Percentiles rank a stretch among this genome's conserved stretches.
phyloP scores from a whole-genome alignment of 2,888 invertebrate genomes.

The Andricus curvator region DNA sequence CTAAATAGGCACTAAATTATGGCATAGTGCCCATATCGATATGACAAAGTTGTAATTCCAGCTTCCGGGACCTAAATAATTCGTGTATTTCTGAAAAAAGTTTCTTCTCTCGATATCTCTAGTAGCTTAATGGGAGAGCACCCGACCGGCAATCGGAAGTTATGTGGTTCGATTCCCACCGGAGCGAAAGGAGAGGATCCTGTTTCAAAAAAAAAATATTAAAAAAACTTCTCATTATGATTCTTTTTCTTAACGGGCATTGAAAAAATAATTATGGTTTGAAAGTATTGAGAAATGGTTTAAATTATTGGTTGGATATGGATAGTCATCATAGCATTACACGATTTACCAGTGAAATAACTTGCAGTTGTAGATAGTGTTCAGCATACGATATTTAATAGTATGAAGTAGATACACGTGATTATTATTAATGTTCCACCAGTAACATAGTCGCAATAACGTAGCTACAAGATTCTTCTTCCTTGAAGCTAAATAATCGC shows the following conservation, averaged over 20 bases:
- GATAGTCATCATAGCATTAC: not conserved
- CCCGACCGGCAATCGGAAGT: no score
- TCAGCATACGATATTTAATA: not conserved
- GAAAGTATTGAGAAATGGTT: not conserved
- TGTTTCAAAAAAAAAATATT: no score
- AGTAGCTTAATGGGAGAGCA: no score
- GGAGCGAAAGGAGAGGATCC: no score
- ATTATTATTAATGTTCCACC: not conserved
- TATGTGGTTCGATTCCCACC: no score
- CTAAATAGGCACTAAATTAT: no score
- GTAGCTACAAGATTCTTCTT: not conserved
- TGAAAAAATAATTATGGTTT: not conserved
- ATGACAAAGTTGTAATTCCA: no score
- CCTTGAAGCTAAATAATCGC: conserved; percentile 21
- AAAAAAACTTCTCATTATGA: no score
- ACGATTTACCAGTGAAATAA: conserved; percentile 1
- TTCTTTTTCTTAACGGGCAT: not conserved
- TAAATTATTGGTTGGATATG: not conserved
- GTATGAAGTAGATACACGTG: not conserved
- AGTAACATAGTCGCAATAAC: conserved; percentile 14
- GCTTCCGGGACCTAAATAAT: no score
- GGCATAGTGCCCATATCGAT: no score
- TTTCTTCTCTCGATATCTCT: no score
- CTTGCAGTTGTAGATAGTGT: not conserved
- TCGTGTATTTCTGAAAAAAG: no score